Evolutionary conservation across 2,113 vertebrate genomes (phyloP), one percentile per base, ranked within the genome.

Genomic region (Triplophysa rosa): DNA sequence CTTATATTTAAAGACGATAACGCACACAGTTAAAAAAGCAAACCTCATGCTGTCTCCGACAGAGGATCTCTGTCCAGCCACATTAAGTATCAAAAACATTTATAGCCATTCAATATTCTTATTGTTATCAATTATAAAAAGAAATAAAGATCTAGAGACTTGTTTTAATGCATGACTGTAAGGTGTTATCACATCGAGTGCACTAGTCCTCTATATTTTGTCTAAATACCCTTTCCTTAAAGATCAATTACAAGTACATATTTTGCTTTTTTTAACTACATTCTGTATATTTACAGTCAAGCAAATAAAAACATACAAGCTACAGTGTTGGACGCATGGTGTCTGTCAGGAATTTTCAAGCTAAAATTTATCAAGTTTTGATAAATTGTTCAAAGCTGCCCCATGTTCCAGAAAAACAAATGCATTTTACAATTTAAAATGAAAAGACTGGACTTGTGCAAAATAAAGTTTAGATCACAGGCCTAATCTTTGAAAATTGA

Each of bases 11-110:
- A 54, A 70, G n/a, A 47, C 21, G 23, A 74, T 23, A 58, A 47
- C 23, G 63, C 58, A 74, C 40, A 59, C 8, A 72, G 8, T 33
- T 26, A 72, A 54, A 26, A 71, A 13, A 63, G 40, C 10, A 63
- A 59, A 74, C 40, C 16, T 74, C 37, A 47, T 62, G 5, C 71
- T 74, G 40, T 23, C 70, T 72, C 40, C 4, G 62, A 49, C 14
- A 62, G 71, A 74, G 9, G 45, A 62, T 74, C 40, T 49, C 47
- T 74, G 40, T 3, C 33, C 37, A 37, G 14, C 59, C 56, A 61
- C 56, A 73, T 42, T 42, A 8, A 61, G 40, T n/a, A 61, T 71
- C 49, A 37, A 37, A 2, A 19, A 23, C 11, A 61, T 62, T 74
- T 47, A 47, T 26, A 42, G 14, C 23, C 0, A 8, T 63, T 63